Evolutionary conservation across 92 coral and sea anemone genomes (phyloP), one percentile per base, ranked within the genome.

Genomic region (Galaxea fascicularis): DNA sequence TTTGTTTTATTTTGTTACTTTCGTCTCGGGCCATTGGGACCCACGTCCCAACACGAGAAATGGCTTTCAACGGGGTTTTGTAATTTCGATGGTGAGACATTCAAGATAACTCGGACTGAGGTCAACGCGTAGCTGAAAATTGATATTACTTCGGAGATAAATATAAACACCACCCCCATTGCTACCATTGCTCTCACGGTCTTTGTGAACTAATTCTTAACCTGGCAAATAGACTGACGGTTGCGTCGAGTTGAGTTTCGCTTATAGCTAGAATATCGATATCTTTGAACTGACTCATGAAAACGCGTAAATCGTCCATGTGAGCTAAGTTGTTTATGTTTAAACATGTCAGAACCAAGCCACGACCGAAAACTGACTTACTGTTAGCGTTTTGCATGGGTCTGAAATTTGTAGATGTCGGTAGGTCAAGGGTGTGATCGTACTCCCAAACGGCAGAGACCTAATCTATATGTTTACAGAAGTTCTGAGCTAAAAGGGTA

Each of bases 201-300:
- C 91, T 68, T 75, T 88, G 31, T 80, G 74, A 74, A 77, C 57
- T 24, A 71, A 8, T 13, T 88, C 88, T 45, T 76, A 88, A 26
- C 88, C 85, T 8, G 88, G 80, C 46, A 83, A 57, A 65, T 66
- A n/a, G 15, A 67, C 84, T 88, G 24, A 88, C 46, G 45, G 73
- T 74, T 56, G 82, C 41, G 64, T 82, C 91, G 78, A 88, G 71
- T 75, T 88, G 75, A 4, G 84, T 74, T 82, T 88, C 84, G 25
- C n/a, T n/a, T n/a, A n/a, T n/a, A n/a, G n/a, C n/a, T n/a, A n/a
- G n/a, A n/a, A n/a, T n/a, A n/a, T n/a, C 72, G 59, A 62, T 60
- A n/a, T 41, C 58, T 51, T 78, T 64, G 28, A 8, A 78, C 35
- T 41, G 52, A n/a, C 70, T 57, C 82, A 28, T 57, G 11, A 77